Evolutionary conservation across 2,888 invertebrate genomes (phyloP), one percentile per base, ranked within the genome.

Genomic region (Choristoneura rosaceana): DNA sequence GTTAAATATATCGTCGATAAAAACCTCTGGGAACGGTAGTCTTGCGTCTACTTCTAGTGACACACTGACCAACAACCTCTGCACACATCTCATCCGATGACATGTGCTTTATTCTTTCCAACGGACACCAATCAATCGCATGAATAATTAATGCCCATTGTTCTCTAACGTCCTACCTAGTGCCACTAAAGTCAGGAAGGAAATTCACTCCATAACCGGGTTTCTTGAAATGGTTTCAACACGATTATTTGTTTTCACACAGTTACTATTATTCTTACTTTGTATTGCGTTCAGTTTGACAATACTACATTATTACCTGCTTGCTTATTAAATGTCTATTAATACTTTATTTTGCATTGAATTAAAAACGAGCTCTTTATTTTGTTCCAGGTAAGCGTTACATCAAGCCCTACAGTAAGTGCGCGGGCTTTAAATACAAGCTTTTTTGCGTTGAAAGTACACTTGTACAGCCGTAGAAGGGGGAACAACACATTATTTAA

Each of bases 321-420:
- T 25, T 25, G 25, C 25, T 25, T 25, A 25, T 25, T 25, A 1
- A 2, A 60, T 61, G 15, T 38, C 17, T 9, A 41, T 60, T 58
- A 52, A 33, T 43, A 43, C 2, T 34, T 34, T 33, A 43, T 7
- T 25, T 60, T 60, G 33, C 59, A 10, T 41, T 63, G n/a, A 63
- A 62, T 73, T 73, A 59, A 68, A 74, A 52, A 71, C 41, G 60
- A 70, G 75, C 74, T 71, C 73, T 76, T 47, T 74, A 71, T 73
- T 78, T 83, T 83, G 79, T 87, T 87, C 71, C 84, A 87, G 86
- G 87, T 87, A 85, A 85, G 81, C 78, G 68, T 43, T 50, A 63
- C 70, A 69, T 62, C 74, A 25, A 61, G 60, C 71, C 70, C 70
- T 77, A 80, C 55, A 78, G 82, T 82, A 75, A 80, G 80, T 74